Percentiles rank a stretch among this genome's conserved stretches.
Conservation (phyloP, 2,888 invertebrate genomes). For the Agrilus cyanescens region DNA sequence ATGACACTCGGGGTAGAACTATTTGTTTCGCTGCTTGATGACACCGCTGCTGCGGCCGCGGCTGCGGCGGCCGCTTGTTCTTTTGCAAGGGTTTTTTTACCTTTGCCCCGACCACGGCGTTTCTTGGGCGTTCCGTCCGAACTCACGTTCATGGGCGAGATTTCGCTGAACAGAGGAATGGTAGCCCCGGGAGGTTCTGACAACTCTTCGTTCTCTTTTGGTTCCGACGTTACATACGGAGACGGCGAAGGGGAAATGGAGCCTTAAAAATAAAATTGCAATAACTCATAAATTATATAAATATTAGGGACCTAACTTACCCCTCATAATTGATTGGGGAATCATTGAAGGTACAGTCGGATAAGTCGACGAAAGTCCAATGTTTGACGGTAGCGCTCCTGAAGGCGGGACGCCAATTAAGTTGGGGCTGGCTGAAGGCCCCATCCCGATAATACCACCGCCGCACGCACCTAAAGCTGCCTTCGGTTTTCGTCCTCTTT, state of each 20-base stretch:
- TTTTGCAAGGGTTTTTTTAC: conserved; percentile 36
- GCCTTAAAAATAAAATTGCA: too few species aligned
- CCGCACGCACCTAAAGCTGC: conserved; percentile 2
- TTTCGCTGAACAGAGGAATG: conserved; percentile 27
- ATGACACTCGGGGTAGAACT: conserved; percentile 20
- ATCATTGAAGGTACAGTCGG: neutral
- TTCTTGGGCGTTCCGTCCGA: conserved; percentile 28
- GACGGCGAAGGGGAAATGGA: neutral
- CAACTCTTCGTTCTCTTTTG: conserved; percentile 24
- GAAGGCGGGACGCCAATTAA: too few species aligned
- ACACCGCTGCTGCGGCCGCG: conserved; percentile 32
- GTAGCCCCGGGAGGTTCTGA: conserved; percentile 31
- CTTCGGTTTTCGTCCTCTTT: conserved; percentile 26
- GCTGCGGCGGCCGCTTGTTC: conserved; percentile 40
- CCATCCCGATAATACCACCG: conserved; percentile 2
- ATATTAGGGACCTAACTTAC: too few species aligned
- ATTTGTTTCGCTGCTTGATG: conserved; percentile 17
- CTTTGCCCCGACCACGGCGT: conserved; percentile 34
- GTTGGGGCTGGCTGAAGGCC: too few species aligned
- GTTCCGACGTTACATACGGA: conserved; percentile 8
- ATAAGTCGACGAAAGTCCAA: neutral
- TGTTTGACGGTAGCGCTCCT: too few species aligned
- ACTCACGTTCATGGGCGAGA: conserved; percentile 15
- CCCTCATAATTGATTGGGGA: too few species aligned
- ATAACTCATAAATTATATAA: too few species aligned